Base-by-base conservation (phyloP, 2,888 invertebrate genomes). In the Caenorhabditis becei region DNA sequence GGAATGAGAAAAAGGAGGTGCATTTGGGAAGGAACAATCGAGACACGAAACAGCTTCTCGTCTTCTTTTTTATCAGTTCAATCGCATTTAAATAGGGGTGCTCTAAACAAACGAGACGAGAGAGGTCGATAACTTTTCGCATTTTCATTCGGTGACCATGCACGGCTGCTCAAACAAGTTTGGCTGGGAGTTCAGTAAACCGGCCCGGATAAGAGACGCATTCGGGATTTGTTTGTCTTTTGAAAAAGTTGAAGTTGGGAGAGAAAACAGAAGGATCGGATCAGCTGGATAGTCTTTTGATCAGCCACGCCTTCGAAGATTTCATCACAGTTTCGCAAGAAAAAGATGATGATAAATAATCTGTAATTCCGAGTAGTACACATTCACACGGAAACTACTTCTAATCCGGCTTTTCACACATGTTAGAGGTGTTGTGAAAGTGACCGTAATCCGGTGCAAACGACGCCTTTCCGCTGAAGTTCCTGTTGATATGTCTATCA, bases 31-130 rank as follows among this genome's bases (percentile, higher is more conserved):
- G 28, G 41, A 61, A 63, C 58, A 35, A 35, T 28, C 47, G 24
- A 49, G 14, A 61, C 37, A 51, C 61, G 35, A 54, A 18, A 37
- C 18, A 44, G 37, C 32, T 23, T 41, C 41, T 53, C 28, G 26
- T 14, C 51, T 1, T 24, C 10, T 10, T 1, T 61, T 63, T 72
- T 72, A 72, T 72, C 72, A 72, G 63, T 63, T 41, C 14, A 44
- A 44, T 7, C 18, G 23, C 14, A 23, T 23, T 63, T 62, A 62
- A 28, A 63, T 72, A 63, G 51, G 35, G 41, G 35, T 54, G 37
- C 58, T 67, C 71, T 71, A 54, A 71, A 37, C 51, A 71, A 71
- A 71, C 71, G 44, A n/a, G 53, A 47, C 56, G 51, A 28, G n/a
- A 47, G 61, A 23, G 51, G 51, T 71, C 61, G 53, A 41, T 37